Evolutionary conservation across 1,140 invertebrate genomes (phyloP).

Genomic region (Cardiocondyla obscurior): DNA sequence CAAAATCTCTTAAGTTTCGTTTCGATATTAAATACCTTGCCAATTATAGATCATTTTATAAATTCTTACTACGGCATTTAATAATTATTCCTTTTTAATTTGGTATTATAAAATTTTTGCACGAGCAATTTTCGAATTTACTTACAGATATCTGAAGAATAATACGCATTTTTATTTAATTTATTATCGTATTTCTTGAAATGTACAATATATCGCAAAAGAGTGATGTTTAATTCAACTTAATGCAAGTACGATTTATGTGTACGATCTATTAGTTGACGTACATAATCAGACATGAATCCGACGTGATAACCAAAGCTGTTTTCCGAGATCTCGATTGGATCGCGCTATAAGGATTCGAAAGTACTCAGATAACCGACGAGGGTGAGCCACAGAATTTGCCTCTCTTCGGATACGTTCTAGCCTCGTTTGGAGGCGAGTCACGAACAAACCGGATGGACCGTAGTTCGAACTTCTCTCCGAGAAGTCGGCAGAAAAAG

Average conservation of each 20-base stretch:
- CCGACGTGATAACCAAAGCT: not conserved
- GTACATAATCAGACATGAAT: not conserved
- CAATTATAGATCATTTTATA: slow-evolving; percentile 30
- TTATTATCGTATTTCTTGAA: too few relatives aligned
- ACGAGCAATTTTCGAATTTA: not conserved
- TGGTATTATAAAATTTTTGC: not conserved
- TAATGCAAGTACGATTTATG: not conserved
- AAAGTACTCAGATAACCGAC: not conserved
- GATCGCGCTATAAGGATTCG: slow-evolving; percentile 5
- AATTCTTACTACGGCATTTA: slow-evolving; percentile 5
- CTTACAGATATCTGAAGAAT: not conserved
- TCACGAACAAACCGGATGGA: slow-evolving; percentile 68
- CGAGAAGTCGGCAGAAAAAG: slow-evolving; percentile 61
- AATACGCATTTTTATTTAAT: not conserved
- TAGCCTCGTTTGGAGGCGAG: slow-evolving; percentile 56
- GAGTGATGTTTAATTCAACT: not conserved
- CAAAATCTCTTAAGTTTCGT: slow-evolving; percentile 40
- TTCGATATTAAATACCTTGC: slow-evolving; percentile 49
- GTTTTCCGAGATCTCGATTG: slow-evolving; percentile 8
- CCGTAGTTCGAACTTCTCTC: slow-evolving; percentile 37
- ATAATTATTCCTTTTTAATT: not conserved
- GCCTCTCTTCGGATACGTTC: slow-evolving; percentile 21
- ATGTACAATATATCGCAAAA: not conserved
- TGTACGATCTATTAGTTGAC: not conserved
- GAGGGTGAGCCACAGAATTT: slow-evolving; percentile 19